Evolutionary conservation across 2,797 vertebrate genomes (phyloP).

Genomic region (Lerista edwardsae): DNA sequence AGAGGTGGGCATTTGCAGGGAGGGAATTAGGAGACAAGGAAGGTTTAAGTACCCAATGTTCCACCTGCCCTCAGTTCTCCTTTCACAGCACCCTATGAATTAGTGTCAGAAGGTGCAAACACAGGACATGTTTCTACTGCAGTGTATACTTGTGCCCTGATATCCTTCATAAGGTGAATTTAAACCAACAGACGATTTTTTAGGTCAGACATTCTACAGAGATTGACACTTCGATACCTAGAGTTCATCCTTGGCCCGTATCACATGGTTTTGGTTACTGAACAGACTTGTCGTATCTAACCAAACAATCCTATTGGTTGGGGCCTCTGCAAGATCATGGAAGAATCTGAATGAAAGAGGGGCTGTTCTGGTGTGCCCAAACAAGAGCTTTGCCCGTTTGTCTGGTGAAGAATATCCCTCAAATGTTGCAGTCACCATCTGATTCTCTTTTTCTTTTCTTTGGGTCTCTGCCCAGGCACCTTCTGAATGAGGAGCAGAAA

Average conservation of each 20-base stretch:
- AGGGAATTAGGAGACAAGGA: neutral
- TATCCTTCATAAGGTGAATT: too few relatives aligned
- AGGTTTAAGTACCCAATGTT: too few relatives aligned
- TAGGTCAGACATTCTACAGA: neutral
- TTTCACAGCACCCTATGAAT: too few relatives aligned
- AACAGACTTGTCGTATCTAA: neutral
- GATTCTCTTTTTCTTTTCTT: neutral
- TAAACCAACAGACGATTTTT: neutral
- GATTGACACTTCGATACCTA: too few relatives aligned
- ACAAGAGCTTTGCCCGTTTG: neutral
- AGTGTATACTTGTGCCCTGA: too few relatives aligned
- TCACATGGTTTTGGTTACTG: neutral
- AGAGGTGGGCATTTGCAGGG: neutral
- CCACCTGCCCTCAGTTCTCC: too few relatives aligned
- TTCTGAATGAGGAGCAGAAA: conserved; percentile 82
- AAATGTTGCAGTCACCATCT: neutral
- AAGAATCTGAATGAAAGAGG: neutral
- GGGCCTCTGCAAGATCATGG: neutral
- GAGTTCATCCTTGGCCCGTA: neutral
- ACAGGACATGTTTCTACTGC: too few relatives aligned
- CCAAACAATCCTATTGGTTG: neutral
- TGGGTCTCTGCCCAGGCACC: conserved; percentile 68
- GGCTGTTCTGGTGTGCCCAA: neutral
- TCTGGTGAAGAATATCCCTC: neutral
- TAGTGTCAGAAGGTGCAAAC: neutral